Evolutionary conservation across 1,140 invertebrate species (phyloP).

Genomic region (Charaxes varanes): DNA sequence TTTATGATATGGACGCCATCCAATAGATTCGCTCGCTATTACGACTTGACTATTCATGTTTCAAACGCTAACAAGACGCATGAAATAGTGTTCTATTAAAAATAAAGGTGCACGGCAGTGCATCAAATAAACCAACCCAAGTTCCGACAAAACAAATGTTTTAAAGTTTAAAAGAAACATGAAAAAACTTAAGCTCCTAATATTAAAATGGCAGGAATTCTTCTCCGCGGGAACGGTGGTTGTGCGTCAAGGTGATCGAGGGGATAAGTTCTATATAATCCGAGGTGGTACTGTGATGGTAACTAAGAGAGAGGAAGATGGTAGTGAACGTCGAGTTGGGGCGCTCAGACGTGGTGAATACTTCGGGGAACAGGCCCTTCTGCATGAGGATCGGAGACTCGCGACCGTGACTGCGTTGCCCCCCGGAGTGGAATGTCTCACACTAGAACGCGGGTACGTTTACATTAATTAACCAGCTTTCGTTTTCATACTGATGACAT

Average conservation of each 20-base stretch:
- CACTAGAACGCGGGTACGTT: slow-evolving; percentile 85
- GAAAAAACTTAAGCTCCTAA: too few relatives aligned
- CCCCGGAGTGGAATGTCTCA: slow-evolving; percentile 92
- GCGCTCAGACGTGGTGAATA: slow-evolving; percentile 82
- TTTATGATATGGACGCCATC: slow-evolving; percentile 9
- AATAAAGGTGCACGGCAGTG: too few relatives aligned
- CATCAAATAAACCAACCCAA: too few relatives aligned
- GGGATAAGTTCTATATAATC: slow-evolving; percentile 98
- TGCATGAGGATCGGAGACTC: slow-evolving; percentile 88
- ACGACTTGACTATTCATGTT: not conserved
- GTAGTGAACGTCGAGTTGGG: slow-evolving; percentile 77
- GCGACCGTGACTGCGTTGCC: slow-evolving; percentile 91
- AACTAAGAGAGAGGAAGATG: slow-evolving; percentile 77
- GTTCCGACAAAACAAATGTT: too few relatives aligned
- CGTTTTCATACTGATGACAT: too few relatives aligned
- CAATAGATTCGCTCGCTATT: slow-evolving; percentile 3
- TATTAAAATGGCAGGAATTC: slow-evolving; percentile 77
- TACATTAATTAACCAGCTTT: too few relatives aligned
- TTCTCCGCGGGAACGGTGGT: slow-evolving; percentile 90
- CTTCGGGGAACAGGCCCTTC: slow-evolving; percentile 86
- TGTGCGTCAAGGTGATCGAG: slow-evolving; percentile 93
- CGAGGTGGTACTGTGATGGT: slow-evolving; percentile 90
- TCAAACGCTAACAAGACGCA: not conserved
- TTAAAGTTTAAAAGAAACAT: too few relatives aligned
- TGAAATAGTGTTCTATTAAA: too few relatives aligned